Conservation (phyloP, 2,888 invertebrate species). For the Acanthococcus lagerstroemiae region DNA sequence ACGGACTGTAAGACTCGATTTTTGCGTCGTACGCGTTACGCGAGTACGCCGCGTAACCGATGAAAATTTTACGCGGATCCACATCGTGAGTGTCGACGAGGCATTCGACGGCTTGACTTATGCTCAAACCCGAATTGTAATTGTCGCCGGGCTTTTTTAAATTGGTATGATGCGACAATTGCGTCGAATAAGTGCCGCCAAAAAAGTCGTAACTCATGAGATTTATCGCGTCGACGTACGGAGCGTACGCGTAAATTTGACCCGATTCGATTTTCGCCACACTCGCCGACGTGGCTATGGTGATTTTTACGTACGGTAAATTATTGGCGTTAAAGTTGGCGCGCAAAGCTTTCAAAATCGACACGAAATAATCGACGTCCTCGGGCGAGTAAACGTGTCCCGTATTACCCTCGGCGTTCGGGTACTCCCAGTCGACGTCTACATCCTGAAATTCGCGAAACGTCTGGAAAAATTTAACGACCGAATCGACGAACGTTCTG, state of each 20-base stretch:
- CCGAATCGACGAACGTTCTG: background rate
- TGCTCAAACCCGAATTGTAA: background rate
- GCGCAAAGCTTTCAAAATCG: background rate
- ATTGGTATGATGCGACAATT: background rate
- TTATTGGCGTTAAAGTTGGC: too few relatives aligned
- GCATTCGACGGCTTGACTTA: background rate
- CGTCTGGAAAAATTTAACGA: background rate
- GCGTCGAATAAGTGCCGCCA: background rate
- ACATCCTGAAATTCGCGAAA: background rate
- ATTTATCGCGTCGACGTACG: background rate
- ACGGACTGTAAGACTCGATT: background rate
- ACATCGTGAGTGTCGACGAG: background rate
- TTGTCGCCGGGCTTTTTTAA: background rate
- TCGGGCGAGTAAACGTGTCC: background rate
- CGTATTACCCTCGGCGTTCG: background rate
- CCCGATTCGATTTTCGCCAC: background rate
- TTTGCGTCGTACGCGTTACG: background rate
- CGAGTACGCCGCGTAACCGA: background rate
- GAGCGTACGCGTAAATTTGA: background rate
- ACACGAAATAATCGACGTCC: background rate
- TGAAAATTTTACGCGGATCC: background rate
- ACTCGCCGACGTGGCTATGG: background rate
- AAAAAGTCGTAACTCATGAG: background rate
- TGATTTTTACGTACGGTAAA: background rate
- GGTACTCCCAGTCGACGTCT: background rate